phyloP scores from a whole-genome alignment of 2,113 vertebrate species.

The Trogon melanurus region DNA sequence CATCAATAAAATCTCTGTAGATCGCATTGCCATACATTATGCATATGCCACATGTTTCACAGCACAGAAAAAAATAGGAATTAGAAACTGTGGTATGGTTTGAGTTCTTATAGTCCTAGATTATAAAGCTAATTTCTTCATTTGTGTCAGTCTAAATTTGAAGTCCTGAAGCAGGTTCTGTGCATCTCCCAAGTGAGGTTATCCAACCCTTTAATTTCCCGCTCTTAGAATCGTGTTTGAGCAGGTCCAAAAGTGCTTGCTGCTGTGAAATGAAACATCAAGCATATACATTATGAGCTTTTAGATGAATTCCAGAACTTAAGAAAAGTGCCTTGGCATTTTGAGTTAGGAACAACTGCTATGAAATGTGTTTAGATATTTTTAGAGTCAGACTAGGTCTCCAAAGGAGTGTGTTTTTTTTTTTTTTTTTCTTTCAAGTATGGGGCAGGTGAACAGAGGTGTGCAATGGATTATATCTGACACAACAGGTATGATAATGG shows the following conservation, averaged over 20 bases:
- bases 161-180: background rate
- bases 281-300: background rate
- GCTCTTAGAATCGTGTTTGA: background rate
- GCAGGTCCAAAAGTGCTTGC: background rate
- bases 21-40: conserved; percentile 12
- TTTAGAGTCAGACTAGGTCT: background rate
- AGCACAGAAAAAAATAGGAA: background rate
- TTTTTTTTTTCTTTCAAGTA: background rate
- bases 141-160: background rate
- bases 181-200: background rate
- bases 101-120: background rate
- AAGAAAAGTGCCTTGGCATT: background rate
- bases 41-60: conserved; percentile 25
- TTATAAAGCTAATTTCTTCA: background rate
- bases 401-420: background rate
- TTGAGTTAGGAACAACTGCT: background rate
- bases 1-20: conserved; percentile 45
- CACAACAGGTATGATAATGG: background rate
- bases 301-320: background rate
- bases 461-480: background rate
- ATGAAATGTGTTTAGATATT: background rate
- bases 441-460: background rate
- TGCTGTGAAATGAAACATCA: background rate
- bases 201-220: background rate
- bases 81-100: background rate